A percentile compares a stretch with the other conserved stretches of the same genome.
Conservation (phyloP, 2,113 vertebrate genomes). For the Plecturocebus donacophilus region DNA sequence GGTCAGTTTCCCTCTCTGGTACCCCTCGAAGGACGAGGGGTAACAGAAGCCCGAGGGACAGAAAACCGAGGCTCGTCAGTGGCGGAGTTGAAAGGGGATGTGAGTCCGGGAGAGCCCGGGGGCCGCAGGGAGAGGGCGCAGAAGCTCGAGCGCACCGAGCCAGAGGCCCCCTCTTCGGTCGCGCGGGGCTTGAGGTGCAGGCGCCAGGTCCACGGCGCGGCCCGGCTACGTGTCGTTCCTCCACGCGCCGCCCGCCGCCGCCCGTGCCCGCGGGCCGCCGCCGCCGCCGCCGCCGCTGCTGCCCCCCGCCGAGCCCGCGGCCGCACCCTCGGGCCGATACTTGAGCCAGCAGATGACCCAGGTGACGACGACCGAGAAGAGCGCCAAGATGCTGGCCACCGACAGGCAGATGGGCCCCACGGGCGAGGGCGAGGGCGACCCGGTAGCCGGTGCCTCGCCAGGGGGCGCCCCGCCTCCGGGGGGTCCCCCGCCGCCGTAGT, state of each 20-base stretch:
- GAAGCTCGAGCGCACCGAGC: neutral
- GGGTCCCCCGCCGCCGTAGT: constrained; percentile 83
- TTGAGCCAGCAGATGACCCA: constrained; percentile 96
- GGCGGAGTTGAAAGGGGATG: neutral
- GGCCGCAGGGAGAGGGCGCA: neutral
- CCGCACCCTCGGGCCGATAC: constrained; percentile 90
- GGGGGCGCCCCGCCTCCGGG: constrained; percentile 71
- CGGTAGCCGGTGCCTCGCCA: constrained; percentile 75
- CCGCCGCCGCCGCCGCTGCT: constrained; percentile 37
- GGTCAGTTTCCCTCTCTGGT: neutral
- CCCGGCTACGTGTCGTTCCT: constrained; percentile 66
- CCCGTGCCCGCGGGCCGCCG: constrained; percentile 65
- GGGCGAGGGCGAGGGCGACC: constrained; percentile 87
- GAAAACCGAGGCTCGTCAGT: neutral
- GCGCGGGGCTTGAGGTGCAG: neutral
- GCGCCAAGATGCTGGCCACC: constrained; percentile 94
- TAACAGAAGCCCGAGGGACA: neutral
- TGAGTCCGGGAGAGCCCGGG: neutral
- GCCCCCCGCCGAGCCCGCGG: constrained; percentile 79
- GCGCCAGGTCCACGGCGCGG: accelerated
- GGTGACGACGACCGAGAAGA: constrained; percentile 95
- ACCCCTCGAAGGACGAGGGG: neutral
- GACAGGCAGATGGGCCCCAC: constrained; percentile 94
- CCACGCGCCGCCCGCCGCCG: constrained; percentile 24
- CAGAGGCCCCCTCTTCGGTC: neutral